Percentiles rank a stretch among this genome's conserved stretches.
Conservation (phyloP, 30 jellyfish, hydroid and myxozoan species). For the Turritopsis rubra region DNA sequence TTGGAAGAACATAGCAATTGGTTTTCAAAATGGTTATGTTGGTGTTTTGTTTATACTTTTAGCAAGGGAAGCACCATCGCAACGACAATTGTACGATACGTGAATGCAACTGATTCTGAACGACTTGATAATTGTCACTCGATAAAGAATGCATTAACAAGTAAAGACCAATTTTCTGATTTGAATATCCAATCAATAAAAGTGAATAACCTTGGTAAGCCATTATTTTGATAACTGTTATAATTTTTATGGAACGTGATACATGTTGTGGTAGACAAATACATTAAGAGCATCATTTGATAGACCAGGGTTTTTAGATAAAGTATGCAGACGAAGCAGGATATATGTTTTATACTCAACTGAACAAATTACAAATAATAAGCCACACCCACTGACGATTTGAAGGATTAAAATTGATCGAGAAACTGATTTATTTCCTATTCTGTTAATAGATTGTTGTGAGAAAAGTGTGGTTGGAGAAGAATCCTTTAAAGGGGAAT, state of each 20-base stretch:
- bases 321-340: too few relatives aligned
- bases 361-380: too few relatives aligned
- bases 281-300: too few relatives aligned
- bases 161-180: not conserved
- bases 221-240: not conserved
- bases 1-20: too few relatives aligned
- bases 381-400: too few relatives aligned
- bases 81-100: not conserved
- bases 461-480: not conserved
- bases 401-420: not conserved
- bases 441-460: constrained; percentile 18
- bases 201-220: constrained; percentile 1
- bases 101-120: constrained; percentile 5
- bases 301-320: too few relatives aligned
- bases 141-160: not conserved
- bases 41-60: not conserved
- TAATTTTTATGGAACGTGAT: too few relatives aligned
- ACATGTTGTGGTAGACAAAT: too few relatives aligned
- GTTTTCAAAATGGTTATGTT: too few relatives aligned
- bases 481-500: constrained; percentile 24
- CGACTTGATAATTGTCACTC: not conserved
- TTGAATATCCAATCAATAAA: not conserved
- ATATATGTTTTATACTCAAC: too few relatives aligned
- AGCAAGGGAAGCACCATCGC: not conserved
- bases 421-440: not conserved